Evolutionary conservation across 1,140 invertebrate species (phyloP), one percentile per base, ranked within the genome.

Genomic region (Anastrepha ludens): DNA sequence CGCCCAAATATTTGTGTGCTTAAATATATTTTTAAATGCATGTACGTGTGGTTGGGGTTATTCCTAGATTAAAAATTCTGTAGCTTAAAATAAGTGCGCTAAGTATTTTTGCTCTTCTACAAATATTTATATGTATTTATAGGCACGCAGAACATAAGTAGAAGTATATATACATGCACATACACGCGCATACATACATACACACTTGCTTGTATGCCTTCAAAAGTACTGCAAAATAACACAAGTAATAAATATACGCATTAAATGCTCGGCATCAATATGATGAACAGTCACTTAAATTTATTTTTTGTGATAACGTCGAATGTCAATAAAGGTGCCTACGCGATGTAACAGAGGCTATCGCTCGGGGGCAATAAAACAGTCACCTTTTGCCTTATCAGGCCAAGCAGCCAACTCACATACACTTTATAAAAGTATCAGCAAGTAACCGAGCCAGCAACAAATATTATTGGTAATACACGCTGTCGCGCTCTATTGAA

Each of bases 301-400:
- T 58, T 81, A 29, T 81, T 81, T 55, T 81, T 55, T 55, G 15
- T 81, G 74, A 81, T 55, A 81, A 81, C 74, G 47, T 81, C 50
- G 74, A 81, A 81, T 81, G 74, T 81, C 74, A 81, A 81, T 81
- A 81, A 81, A 81, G 74, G 74, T 81, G 74, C 74, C 74, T 9
- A 81, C 47, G n/a, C 47, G 47, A 81, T 81, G 74, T 81, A 74
- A 55, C 74, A 55, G 74, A 81, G 74, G 74, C 74, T 81, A 81
- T 81, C 74, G n/a, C 47, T 81, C n/a, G 20, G 74, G 47, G 74
- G 47, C 74, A 81, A 81, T 81, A 81, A 81, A 81, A 55, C 74
- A 81, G 47, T 81, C 74, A 81, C 74, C 74, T 81, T 81, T 81
- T 29, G 74, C 74, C 74, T 81, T 81, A 81, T 81, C 74, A 81